Evolutionary conservation across 2,797 vertebrate genomes (phyloP).

Genomic region (Eidolon dupreanum): DNA sequence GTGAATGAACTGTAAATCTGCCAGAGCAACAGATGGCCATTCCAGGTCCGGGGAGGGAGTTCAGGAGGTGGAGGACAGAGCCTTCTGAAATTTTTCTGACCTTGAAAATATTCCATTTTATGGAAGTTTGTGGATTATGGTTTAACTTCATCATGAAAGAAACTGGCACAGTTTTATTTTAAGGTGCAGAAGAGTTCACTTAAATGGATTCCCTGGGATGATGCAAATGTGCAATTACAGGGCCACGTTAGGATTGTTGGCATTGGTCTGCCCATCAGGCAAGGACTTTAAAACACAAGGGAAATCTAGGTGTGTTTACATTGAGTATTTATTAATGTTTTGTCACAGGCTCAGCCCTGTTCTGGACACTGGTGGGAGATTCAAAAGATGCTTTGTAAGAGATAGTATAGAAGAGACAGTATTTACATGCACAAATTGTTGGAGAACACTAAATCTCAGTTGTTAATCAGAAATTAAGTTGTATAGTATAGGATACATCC

Average conservation of each 20-base stretch:
- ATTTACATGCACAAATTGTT: not conserved
- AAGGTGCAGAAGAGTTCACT: not conserved
- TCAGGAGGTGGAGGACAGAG: slow-evolving; percentile 30
- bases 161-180: not conserved
- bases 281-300: not conserved
- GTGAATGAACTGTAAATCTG: slow-evolving; percentile 80
- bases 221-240: not conserved
- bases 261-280: not conserved
- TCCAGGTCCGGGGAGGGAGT: slow-evolving; percentile 60
- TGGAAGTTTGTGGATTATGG: not conserved
- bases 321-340: not conserved
- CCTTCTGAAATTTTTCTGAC: slow-evolving; percentile 57
- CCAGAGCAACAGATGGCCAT: slow-evolving; percentile 79
- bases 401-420: not conserved
- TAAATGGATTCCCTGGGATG: not conserved
- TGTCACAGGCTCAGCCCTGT: not conserved
- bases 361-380: not conserved
- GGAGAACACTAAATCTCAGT: not conserved
- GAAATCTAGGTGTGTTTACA: not conserved
- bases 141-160: slow-evolving; percentile 2
- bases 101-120: slow-evolving; percentile 60
- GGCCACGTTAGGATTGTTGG: not conserved
- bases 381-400: not conserved
- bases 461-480: not conserved
- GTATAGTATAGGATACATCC: not conserved